A percentile compares a stretch with the other conserved stretches of the same genome.
These are phyloP conservation scores for Ethmia dodecea DNA, from an alignment of 2,888 invertebrate species.

Conservation along the genomic window DNA sequence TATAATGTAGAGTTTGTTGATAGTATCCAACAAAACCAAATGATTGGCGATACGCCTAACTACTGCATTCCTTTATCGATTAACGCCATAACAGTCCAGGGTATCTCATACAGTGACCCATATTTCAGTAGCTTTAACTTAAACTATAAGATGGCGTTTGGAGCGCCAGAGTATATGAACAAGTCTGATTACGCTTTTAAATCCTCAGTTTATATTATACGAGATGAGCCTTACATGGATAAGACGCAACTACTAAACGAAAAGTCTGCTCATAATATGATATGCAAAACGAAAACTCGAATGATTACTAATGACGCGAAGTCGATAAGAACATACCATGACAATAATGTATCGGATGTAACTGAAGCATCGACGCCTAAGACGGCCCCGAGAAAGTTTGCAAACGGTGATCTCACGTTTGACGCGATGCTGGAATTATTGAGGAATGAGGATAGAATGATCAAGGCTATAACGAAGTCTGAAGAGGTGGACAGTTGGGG, in stretches of 20 bases:
- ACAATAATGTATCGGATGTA: slow-evolving; percentile 63
- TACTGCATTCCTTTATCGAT: slow-evolving; percentile 78
- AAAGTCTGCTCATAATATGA: slow-evolving; percentile 62
- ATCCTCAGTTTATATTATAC: slow-evolving; percentile 77
- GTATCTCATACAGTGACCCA: slow-evolving; percentile 79
- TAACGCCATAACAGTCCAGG: slow-evolving; percentile 80
- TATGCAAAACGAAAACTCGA: slow-evolving; percentile 65
- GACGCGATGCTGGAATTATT: slow-evolving; percentile 64
- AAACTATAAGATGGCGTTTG: slow-evolving; percentile 76
- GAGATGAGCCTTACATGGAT: slow-evolving; percentile 65
- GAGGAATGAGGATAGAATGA: slow-evolving; percentile 45
- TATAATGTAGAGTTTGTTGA: slow-evolving; percentile 77
- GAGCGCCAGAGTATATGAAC: slow-evolving; percentile 76
- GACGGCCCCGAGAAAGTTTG: slow-evolving; percentile 51
- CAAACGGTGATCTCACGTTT: slow-evolving; percentile 70
- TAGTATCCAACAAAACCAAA: slow-evolving; percentile 79
- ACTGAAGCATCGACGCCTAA: slow-evolving; percentile 35
- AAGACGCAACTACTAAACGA: slow-evolving; percentile 62
- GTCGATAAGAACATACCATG: slow-evolving; percentile 61
- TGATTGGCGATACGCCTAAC: slow-evolving; percentile 77
- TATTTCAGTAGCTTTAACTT: slow-evolving; percentile 79
- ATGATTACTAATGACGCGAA: slow-evolving; percentile 54
- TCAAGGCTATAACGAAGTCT: slow-evolving; percentile 37
- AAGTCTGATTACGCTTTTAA: slow-evolving; percentile 81
- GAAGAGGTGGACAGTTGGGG: slow-evolving; percentile 73